These are phyloP conservation scores for Peromyscus eremicus DNA, from an alignment of 2,797 vertebrate species.

Conservation along the genomic window DNA sequence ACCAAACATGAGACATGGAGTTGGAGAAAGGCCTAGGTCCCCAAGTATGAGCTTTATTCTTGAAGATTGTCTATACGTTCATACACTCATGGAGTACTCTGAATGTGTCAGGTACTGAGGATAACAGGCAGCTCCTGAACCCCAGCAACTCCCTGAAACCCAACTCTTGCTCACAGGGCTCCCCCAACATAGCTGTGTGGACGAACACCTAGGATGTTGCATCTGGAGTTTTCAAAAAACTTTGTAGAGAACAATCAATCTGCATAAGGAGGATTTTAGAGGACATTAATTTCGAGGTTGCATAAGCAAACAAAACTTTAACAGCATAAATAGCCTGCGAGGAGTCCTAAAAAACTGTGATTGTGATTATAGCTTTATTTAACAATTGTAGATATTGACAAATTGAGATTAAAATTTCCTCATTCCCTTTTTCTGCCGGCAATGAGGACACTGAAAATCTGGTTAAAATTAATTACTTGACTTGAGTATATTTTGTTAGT, in stretches of 20 bases:
- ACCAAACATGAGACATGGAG: not conserved
- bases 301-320: slow-evolving; percentile 31
- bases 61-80: not conserved
- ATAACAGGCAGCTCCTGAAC: not conserved
- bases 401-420: slow-evolving; percentile 52
- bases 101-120: not conserved
- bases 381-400: slow-evolving; percentile 71
- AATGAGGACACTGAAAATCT: slow-evolving; percentile 43
- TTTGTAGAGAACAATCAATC: not conserved
- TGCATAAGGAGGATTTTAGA: slow-evolving; percentile 2
- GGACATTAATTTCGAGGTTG: slow-evolving; percentile 4
- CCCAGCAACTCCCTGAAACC: not conserved
- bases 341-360: not conserved
- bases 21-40: not conserved
- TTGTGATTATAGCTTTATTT: slow-evolving; percentile 57
- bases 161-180: not conserved
- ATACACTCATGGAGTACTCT: not conserved
- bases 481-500: slow-evolving; percentile 48
- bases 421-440: slow-evolving; percentile 49
- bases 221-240: not conserved
- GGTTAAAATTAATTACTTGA: slow-evolving; percentile 65
- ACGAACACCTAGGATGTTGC: not conserved
- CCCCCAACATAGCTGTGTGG: not conserved
- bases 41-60: not conserved
- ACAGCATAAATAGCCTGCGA: not conserved